Conservation (phyloP, 2,113 vertebrate species). For the Agelaius tricolor region DNA sequence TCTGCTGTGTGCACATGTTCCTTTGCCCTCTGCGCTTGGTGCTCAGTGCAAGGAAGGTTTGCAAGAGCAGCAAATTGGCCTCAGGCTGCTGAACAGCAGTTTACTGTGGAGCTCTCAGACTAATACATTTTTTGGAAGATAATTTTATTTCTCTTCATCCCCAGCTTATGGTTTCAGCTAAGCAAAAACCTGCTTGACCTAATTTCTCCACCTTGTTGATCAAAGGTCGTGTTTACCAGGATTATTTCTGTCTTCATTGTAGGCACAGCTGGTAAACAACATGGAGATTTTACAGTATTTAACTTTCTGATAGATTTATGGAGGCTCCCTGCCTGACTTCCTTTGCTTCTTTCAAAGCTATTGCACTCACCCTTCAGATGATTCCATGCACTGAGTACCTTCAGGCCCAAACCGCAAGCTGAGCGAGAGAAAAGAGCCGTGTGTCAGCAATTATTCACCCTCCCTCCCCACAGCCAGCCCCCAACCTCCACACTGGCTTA, state of each 20-base stretch:
- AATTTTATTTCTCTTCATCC: constrained; percentile 35
- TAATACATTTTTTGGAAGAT: not conserved
- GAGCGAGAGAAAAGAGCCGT: not conserved
- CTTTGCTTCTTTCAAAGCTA: constrained; percentile 17
- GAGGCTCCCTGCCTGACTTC: constrained; percentile 28
- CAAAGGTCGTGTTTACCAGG: constrained; percentile 62
- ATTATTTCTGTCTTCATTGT: constrained; percentile 50
- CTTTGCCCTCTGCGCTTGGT: fast-evolving
- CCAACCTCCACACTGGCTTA: not conserved
- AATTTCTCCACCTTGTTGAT: constrained; percentile 62
- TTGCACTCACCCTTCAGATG: not conserved
- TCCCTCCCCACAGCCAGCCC: not conserved
- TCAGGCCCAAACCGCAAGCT: constrained; percentile 12
- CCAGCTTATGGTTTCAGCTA: constrained; percentile 42
- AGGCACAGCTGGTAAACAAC: constrained; percentile 65
- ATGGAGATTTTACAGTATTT: constrained; percentile 64
- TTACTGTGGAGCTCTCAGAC: not conserved
- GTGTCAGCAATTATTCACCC: not conserved
- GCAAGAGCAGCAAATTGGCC: not conserved
- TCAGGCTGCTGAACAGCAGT: not conserved
- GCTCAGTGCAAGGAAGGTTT: not conserved
- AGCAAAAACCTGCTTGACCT: constrained; percentile 62
- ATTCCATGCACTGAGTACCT: not conserved
- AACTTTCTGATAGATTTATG: constrained; percentile 61
- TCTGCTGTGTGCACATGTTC: not conserved